These are phyloP conservation scores for Eurystomus glaucurus DNA, from an alignment of 2,797 vertebrate genomes.

Conservation along the genomic window DNA sequence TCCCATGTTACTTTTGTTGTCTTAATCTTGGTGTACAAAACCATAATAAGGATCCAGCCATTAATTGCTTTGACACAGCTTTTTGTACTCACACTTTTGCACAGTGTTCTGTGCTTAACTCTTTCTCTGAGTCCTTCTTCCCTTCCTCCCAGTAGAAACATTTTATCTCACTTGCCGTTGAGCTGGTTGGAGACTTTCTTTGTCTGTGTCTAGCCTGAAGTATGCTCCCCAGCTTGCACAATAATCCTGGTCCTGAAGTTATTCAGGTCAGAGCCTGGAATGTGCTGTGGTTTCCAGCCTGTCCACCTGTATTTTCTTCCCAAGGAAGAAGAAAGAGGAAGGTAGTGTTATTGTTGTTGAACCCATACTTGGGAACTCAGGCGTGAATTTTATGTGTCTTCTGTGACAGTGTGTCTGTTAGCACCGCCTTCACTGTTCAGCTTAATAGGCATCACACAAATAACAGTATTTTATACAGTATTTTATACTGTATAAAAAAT, in stretches of 20 bases:
- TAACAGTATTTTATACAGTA: no score
- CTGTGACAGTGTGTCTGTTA: not conserved
- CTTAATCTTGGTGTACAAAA: not conserved
- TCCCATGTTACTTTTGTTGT: not conserved
- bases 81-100: not conserved
- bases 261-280: not conserved
- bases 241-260: not conserved
- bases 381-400: not conserved
- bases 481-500: not conserved
- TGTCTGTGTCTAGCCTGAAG: not conserved
- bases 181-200: not conserved
- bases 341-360: not conserved
- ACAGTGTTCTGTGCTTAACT: not conserved
- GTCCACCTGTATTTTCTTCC: not conserved
- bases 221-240: not conserved
- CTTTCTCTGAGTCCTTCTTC: not conserved
- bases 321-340: not conserved
- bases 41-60: not conserved
- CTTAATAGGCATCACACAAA: not conserved
- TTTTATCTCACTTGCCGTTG: not conserved
- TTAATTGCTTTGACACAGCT: not conserved
- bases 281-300: not conserved
- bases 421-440: not conserved
- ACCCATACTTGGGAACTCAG: not conserved
- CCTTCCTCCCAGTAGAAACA: not conserved